These are phyloP conservation scores for Mustela nigripes DNA, from an alignment of 2,113 vertebrate genomes.

Conservation along the genomic window DNA sequence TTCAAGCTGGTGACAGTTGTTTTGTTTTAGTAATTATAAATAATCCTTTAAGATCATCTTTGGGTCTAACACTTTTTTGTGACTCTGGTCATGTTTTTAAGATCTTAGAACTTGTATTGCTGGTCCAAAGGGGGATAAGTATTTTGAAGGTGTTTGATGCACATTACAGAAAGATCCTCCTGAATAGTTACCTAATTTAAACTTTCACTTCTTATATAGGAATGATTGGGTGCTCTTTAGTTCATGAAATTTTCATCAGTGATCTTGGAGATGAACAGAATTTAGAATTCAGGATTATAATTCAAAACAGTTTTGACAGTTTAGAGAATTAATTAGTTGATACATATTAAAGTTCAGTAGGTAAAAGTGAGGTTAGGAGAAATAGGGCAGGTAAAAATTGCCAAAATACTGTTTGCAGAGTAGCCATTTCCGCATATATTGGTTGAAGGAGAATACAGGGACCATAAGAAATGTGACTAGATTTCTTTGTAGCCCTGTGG, in stretches of 20 bases:
- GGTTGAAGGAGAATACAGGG: background rate
- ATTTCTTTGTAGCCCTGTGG: background rate
- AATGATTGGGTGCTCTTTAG: background rate
- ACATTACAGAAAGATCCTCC: background rate
- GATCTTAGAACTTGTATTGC: background rate
- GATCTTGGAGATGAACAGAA: background rate
- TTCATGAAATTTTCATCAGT: background rate
- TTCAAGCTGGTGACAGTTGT: background rate
- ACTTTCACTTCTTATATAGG: background rate
- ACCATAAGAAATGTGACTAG: background rate
- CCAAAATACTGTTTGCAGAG: background rate
- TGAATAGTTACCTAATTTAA: constrained; percentile 10
- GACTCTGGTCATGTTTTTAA: background rate
- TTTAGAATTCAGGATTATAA: constrained; percentile 43
- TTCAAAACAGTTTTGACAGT: constrained; percentile 26
- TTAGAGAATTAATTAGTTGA: background rate
- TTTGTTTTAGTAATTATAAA: background rate
- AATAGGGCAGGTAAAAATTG: background rate
- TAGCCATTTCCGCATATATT: background rate
- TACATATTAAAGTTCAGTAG: background rate
- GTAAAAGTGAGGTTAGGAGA: background rate
- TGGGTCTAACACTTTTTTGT: background rate
- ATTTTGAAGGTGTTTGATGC: background rate
- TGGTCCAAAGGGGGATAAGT: background rate
- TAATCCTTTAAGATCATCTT: background rate